phyloP scores from a whole-genome alignment of 1,140 invertebrate genomes.

The Helicoverpa zea region DNA sequence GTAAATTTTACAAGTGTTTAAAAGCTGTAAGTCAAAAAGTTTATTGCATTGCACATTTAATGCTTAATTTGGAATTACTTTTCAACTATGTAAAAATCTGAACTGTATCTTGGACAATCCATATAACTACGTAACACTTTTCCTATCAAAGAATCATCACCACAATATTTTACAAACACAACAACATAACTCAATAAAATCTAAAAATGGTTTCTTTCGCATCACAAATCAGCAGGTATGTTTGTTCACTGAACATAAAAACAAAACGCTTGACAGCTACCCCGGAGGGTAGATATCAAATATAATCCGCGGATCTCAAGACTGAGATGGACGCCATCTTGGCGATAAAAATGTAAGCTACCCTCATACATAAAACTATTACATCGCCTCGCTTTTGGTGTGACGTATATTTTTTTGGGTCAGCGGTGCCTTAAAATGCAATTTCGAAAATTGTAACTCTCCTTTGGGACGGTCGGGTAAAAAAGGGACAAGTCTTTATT shows the following conservation, averaged over 20 bases:
- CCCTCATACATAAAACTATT: conserved; percentile 34
- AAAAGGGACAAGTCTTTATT: too few species aligned
- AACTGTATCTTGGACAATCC: not conserved
- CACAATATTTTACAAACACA: not conserved
- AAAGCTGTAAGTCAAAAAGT: too few species aligned
- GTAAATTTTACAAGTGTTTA: too few species aligned
- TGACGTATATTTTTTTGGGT: not conserved
- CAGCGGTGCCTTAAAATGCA: too few species aligned
- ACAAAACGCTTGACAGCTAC: conserved; percentile 24
- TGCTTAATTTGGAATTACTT: too few species aligned
- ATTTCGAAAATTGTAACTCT: too few species aligned
- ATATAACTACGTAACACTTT: not conserved
- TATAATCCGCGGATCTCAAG: conserved; percentile 16
- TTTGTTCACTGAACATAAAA: conserved; percentile 22
- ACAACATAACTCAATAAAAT: not conserved
- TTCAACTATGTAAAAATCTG: too few species aligned
- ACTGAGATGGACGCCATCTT: not conserved
- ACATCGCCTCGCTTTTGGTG: not conserved
- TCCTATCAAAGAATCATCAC: not conserved
- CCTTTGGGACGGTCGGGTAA: too few species aligned
- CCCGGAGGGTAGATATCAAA: conserved; percentile 19
- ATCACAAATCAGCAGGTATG: not conserved
- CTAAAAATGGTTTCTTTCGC: not conserved
- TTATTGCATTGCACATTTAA: too few species aligned
- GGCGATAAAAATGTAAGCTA: conserved; percentile 20